Percentiles rank a stretch among this genome's conserved stretches.
Conservation (phyloP, 2,888 invertebrate species). For the Pogonocherus hispidulus region DNA sequence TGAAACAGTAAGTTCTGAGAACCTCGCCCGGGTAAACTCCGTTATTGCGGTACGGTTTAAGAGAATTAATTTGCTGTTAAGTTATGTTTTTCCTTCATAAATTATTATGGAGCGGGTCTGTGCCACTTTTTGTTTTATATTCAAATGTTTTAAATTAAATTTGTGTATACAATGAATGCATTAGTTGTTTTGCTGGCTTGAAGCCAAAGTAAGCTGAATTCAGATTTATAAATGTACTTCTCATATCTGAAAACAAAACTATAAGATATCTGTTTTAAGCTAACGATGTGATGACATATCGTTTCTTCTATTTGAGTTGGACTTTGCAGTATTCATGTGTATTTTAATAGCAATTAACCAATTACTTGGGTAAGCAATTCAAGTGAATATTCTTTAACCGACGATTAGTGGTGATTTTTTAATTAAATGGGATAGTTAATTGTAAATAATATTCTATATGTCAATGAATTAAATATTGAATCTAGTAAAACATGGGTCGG, state of each 20-base stretch:
- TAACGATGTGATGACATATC: slow-evolving; percentile 27
- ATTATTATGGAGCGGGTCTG: slow-evolving; percentile 9
- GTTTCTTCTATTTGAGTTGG: neutral
- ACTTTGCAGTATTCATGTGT: neutral
- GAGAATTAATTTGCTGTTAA: slow-evolving; percentile 4
- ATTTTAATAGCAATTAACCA: neutral
- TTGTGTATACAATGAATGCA: slow-evolving; percentile 37
- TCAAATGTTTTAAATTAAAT: slow-evolving; percentile 26
- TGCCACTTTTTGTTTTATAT: slow-evolving; percentile 23
- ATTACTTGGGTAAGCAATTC: neutral
- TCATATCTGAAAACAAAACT: slow-evolving; percentile 39
- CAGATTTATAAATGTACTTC: slow-evolving; percentile 46
- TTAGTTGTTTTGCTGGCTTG: slow-evolving; percentile 38
- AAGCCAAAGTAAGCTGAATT: slow-evolving; percentile 33
- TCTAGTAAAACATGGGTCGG: too few species aligned
- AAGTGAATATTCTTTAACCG: neutral
- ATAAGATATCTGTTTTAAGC: slow-evolving; percentile 24
- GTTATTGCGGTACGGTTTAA: neutral
- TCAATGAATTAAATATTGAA: too few species aligned
- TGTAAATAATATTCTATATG: too few species aligned
- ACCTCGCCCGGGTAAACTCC: neutral
- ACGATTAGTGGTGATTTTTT: neutral
- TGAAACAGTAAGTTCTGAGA: neutral
- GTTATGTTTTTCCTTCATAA: slow-evolving; percentile 19
- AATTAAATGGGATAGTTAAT: neutral